phyloP scores from a whole-genome alignment of 2,797 vertebrate species.

The Scomberomorus guttatus region DNA sequence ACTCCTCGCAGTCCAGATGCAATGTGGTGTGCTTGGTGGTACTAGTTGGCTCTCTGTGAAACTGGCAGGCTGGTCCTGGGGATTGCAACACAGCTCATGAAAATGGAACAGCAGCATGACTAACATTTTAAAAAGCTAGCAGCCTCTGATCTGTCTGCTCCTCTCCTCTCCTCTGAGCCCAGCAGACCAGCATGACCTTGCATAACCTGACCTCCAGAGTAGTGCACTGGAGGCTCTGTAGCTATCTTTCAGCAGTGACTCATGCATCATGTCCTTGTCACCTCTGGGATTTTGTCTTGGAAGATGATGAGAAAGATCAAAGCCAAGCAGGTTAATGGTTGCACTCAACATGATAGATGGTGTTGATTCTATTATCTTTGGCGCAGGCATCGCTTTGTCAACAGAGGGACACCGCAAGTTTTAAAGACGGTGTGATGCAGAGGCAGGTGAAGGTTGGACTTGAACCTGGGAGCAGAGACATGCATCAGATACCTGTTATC shows the following conservation, averaged over 20 bases:
- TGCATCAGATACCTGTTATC: constrained; percentile 68
- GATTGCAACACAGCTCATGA: constrained; percentile 69
- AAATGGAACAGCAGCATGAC: constrained; percentile 71
- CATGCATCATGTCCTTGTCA: background rate
- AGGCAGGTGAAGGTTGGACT: constrained; percentile 45
- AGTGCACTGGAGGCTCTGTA: constrained; percentile 10
- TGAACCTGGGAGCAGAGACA: constrained; percentile 33
- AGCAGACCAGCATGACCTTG: constrained; percentile 29
- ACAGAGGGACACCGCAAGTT: background rate
- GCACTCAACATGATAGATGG: background rate
- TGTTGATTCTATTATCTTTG: background rate
- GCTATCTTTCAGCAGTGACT: constrained; percentile 8
- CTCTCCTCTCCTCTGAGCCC: constrained; percentile 19
- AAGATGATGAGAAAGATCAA: constrained; percentile 6
- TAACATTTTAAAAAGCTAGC: constrained; percentile 67
- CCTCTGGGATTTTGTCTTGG: background rate
- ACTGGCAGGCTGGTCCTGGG: constrained; percentile 51
- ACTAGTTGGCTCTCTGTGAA: constrained; percentile 37
- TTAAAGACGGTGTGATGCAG: constrained; percentile 18
- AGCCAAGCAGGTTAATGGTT: background rate
- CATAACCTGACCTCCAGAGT: constrained; percentile 34
- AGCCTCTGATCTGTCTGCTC: constrained; percentile 46
- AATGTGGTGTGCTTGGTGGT: constrained; percentile 31
- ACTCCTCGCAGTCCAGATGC: constrained; percentile 36
- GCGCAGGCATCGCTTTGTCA: constrained; percentile 31